Evolutionary conservation across 1,140 invertebrate genomes (phyloP), one percentile per base, ranked within the genome.

Genomic region (Drosophila sulfurigaster): DNA sequence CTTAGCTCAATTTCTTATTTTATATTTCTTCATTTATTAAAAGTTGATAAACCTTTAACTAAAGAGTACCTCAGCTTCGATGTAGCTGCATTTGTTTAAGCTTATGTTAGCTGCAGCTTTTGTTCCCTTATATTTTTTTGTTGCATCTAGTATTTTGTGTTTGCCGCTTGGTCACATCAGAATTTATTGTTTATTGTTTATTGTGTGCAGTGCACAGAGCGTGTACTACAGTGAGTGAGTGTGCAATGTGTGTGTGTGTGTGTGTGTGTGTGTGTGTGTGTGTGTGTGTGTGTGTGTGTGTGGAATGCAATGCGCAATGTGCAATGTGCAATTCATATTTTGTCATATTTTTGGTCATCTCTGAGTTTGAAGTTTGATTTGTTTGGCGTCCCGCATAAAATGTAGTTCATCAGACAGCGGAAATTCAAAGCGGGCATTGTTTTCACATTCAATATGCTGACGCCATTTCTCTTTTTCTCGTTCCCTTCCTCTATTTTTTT

Each of bases 171-270:
- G 48, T n/a, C 79, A 76, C 68, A 87, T 79, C 60, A 56, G 76
- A 86, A 86, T 87, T 86, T 86, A 87, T 86, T 86, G 82, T 86
- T 86, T 82, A 86, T 87, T 86, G 80, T 82, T 66, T 65, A 43
- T 75, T 78, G 80, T 79, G 73, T 62, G 28, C 35, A 51, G 46
- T 5, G 41, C n/a, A 43, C 41, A 43, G 41, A 11, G 38, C n/a
- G 41, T 1, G 48, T 32, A 48, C 2, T 30, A 32, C 48, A 67
- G 56, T 57, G 20, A 25, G 20, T 25, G 15, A 32, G 32, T 69
- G 79, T 79, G 72, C 54, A 48, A 28, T 8, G 32, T 32, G 8
- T 10, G 8, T 60, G 28, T 49, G 54, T n/a, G n/a, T n/a, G n/a
- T n/a, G n/a, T n/a, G n/a, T n/a, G n/a, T n/a, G n/a, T n/a, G n/a